These are phyloP conservation scores for Distichodus sexfasciatus DNA, from an alignment of 2,797 vertebrate genomes.

Conservation along the genomic window DNA sequence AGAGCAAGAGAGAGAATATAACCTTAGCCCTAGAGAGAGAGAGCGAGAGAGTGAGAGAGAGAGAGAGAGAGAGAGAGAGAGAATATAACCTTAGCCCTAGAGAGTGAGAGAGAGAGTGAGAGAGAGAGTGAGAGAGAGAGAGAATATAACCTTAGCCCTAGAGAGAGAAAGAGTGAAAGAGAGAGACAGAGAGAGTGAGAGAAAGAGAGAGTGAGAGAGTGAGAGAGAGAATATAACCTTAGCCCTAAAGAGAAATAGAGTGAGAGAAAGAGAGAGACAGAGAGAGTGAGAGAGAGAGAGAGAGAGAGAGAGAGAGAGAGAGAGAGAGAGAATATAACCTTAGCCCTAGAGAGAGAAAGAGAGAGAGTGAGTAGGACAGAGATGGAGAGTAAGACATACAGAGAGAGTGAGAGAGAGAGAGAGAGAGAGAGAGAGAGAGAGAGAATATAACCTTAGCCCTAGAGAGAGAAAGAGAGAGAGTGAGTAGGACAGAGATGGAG, in stretches of 20 bases:
- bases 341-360: slow-evolving; percentile 1
- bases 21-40: too few species aligned
- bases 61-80: neutral
- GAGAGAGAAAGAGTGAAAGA: slow-evolving; percentile 49
- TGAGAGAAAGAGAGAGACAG: slow-evolving; percentile 40
- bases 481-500: slow-evolving; percentile 47
- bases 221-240: slow-evolving; percentile 38
- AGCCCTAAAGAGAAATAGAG: neutral
- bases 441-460: neutral
- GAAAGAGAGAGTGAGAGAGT: slow-evolving; percentile 34
- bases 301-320: slow-evolving; percentile 49
- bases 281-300: slow-evolving; percentile 46
- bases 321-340: slow-evolving; percentile 10
- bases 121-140: neutral
- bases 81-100: too few species aligned
- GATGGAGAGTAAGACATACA: slow-evolving; percentile 32
- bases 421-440: slow-evolving; percentile 45
- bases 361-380: slow-evolving; percentile 34
- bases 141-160: too few species aligned
- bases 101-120: neutral
- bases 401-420: neutral
- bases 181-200: neutral
- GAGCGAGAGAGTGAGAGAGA: too few species aligned
- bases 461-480: slow-evolving; percentile 48
- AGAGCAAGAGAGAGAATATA: too few species aligned